Base-by-base conservation (phyloP, 2,113 vertebrate genomes). In the Hylia prasina region DNA sequence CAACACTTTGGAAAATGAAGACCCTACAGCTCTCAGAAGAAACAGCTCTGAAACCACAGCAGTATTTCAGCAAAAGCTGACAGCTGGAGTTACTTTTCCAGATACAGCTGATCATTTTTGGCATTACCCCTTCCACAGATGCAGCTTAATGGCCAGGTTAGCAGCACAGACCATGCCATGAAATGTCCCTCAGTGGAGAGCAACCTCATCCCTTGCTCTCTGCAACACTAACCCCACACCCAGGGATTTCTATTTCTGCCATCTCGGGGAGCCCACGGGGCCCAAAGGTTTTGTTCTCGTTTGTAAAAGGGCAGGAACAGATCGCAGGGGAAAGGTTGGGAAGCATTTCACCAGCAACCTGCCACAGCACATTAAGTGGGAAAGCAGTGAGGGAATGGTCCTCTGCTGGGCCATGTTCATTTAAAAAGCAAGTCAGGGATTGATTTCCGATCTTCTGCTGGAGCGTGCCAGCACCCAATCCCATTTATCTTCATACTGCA, bases 401-500 rank as follows among this genome's bases (percentile, higher is more conserved):
- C 78, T 85, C 70, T 56, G 61, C 4, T 84, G 73, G 95, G 44
- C 73, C 71, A 5, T 1, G 37, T 33, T 77, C 63, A 70, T 63
- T 90, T 92, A 61, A 45, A 86, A 71, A 33, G 71, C 44, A 94
- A 91, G 89, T 25, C 73, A 50, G 72, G 80, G 95, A 94, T 89
- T 90, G 86, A 97, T 95, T 96, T 94, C 87, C 23, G 0, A 94
- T 89, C 94, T 96, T 65, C 87, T 76, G 81, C 50, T 37, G 13
- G 69, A 87, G 73, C 37, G 83, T 86, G 94, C 91, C 89, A 68
- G 84, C 89, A 69, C 70, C 87, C 82, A 44, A 31, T 47, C 94
- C 47, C 91, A 96, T 96, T 94, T 95, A 93, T 94, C 95, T 95
- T 91, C 89, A 69, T 94, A 1, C 87, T 87, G 89, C 80, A 89